phyloP scores from a whole-genome alignment of 2,888 invertebrate species.

The Carabus problematicus region DNA sequence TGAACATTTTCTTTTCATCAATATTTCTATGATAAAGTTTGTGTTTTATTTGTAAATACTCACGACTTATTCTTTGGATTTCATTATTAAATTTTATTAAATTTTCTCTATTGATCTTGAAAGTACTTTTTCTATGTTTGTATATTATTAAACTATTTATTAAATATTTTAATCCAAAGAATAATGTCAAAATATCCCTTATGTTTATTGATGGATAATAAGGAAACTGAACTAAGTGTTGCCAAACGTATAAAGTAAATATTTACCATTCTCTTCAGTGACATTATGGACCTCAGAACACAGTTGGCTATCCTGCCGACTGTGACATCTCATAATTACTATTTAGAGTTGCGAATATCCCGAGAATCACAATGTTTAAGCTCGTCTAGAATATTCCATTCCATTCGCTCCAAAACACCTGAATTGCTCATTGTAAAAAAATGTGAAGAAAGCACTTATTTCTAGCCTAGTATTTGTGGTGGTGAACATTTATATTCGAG shows the following conservation, averaged over 20 bases:
- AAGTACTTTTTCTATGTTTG: too few species aligned
- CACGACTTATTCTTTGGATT: neutral
- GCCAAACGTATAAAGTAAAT: constrained; percentile 16
- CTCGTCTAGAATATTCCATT: constrained; percentile 21
- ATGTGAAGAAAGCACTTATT: neutral
- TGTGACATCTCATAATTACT: neutral
- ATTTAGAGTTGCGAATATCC: constrained; percentile 20
- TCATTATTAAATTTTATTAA: too few species aligned
- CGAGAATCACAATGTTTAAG: constrained; percentile 18
- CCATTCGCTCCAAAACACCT: constrained; percentile 31
- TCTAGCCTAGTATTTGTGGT: too few species aligned
- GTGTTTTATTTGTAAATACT: neutral
- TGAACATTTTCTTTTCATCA: neutral
- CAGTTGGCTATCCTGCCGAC: too few species aligned
- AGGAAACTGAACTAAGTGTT: constrained; percentile 16
- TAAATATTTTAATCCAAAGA: too few species aligned
- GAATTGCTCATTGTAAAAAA: constrained; percentile 34
- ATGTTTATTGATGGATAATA: too few species aligned
- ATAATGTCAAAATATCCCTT: too few species aligned
- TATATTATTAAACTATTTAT: too few species aligned
- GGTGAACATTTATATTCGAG: too few species aligned
- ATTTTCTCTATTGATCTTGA: too few species aligned
- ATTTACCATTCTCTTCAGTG: too few species aligned
- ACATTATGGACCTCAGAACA: too few species aligned
- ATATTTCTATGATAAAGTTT: neutral